Evolutionary conservation across 2,113 vertebrate genomes (phyloP).

Genomic region (Campylomormyrus numenius): DNA sequence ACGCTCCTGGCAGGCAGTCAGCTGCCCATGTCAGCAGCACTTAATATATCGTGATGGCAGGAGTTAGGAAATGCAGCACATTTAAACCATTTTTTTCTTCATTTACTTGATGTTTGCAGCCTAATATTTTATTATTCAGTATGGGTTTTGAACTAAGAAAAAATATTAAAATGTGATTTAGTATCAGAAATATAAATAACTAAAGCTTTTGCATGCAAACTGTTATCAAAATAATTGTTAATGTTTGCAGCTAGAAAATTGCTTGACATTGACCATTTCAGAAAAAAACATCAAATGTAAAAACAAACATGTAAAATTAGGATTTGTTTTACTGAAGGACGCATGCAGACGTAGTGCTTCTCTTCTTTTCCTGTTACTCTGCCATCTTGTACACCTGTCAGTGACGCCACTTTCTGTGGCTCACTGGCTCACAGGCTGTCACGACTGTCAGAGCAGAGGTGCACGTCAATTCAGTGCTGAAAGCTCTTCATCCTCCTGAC

Average conservation of each 20-base stretch:
- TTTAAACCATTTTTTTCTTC: not conserved
- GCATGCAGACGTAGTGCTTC: not conserved
- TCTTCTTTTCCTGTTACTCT: not conserved
- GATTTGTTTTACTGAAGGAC: not conserved
- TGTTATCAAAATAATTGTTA: not conserved
- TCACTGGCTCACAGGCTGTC: not conserved
- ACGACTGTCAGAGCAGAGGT: not conserved
- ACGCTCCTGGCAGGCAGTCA: not conserved
- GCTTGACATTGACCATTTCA: not conserved
- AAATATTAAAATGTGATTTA: not conserved
- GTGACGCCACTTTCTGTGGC: not conserved
- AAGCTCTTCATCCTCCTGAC: not conserved
- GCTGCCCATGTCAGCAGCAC: not conserved
- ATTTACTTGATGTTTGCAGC: not conserved
- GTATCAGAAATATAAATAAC: not conserved
- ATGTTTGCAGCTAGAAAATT: not conserved
- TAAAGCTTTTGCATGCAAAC: not conserved
- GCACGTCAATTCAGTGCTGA: not conserved
- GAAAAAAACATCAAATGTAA: not conserved
- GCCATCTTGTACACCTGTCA: conserved; percentile 9
- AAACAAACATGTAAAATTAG: not conserved
- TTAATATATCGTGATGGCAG: not conserved
- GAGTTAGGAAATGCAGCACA: not conserved
- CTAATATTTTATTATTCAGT: not conserved
- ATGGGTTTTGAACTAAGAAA: not conserved